Conservation (phyloP, 1,140 invertebrate species). For the Cydia amplana region DNA sequence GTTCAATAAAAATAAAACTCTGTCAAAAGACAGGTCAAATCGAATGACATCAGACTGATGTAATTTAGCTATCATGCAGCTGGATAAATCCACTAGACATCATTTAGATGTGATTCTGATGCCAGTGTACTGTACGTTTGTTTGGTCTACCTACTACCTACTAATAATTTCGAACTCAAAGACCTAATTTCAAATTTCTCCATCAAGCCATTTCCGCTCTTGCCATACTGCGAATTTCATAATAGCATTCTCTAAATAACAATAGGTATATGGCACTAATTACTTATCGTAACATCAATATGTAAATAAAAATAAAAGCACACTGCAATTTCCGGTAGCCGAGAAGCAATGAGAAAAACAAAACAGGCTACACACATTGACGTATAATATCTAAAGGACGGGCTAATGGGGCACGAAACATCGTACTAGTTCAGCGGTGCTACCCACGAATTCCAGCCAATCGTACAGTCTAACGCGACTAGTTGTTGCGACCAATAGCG, state of each 20-base stretch:
- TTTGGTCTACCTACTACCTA: too few relatives aligned
- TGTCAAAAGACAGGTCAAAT: background rate
- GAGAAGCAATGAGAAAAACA: background rate
- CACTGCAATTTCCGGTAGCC: conserved; percentile 20
- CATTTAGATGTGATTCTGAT: too few relatives aligned
- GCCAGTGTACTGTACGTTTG: too few relatives aligned
- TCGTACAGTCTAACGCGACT: too few relatives aligned
- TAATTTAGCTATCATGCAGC: too few relatives aligned
- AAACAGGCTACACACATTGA: background rate
- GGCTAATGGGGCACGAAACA: too few relatives aligned
- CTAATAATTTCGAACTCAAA: background rate
- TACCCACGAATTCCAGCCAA: too few relatives aligned
- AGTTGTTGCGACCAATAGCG: too few relatives aligned
- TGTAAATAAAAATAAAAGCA: conserved; percentile 14
- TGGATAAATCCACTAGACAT: too few relatives aligned
- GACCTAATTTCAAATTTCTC: background rate
- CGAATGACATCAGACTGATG: too few relatives aligned
- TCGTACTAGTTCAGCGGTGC: too few relatives aligned
- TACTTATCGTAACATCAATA: conserved; percentile 21
- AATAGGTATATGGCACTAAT: conserved; percentile 26
- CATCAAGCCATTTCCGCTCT: conserved; percentile 7
- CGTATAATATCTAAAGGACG: too few relatives aligned
- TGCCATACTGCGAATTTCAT: conserved; percentile 2
- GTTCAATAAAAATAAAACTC: background rate
- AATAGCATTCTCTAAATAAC: conserved; percentile 29